A percentile compares a stretch with the other conserved stretches of the same genome.
Evolutionary conservation across 2,113 vertebrate species (phyloP).

Genomic region (Pseudorasbora parva): DNA sequence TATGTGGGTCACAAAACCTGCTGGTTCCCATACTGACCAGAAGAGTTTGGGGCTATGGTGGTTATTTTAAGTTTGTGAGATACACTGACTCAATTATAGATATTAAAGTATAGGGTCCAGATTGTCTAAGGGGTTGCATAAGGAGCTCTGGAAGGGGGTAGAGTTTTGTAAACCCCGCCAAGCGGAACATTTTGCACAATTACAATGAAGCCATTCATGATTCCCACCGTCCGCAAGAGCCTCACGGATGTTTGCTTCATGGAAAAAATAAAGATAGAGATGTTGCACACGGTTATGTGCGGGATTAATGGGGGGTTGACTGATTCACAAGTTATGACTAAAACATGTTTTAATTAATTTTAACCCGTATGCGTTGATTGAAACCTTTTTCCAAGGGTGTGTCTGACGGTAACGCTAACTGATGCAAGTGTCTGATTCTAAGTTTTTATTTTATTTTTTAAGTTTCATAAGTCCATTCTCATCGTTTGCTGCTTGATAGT

Average conservation of each 20-base stretch:
- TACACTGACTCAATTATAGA: background rate
- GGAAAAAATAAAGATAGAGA: background rate
- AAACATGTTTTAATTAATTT: background rate
- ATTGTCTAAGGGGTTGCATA: conserved; percentile 29
- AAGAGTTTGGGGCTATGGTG: background rate
- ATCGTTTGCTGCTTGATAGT: background rate
- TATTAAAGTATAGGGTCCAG: background rate
- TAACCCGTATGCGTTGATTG: background rate
- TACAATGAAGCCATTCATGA: conserved; percentile 52
- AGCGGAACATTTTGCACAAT: conserved; percentile 35
- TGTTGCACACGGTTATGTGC: background rate
- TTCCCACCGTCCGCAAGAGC: background rate
- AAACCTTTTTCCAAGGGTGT: conserved; percentile 16
- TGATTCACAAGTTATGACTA: background rate
- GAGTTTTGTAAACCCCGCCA: conserved; percentile 40
- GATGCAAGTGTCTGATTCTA: background rate
- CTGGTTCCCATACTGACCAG: conserved; percentile 9
- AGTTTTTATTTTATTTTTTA: background rate
- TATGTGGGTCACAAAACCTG: conserved; percentile 20
- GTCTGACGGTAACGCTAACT: conserved; percentile 2
- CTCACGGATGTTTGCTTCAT: background rate
- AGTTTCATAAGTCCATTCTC: background rate
- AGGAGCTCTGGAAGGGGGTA: conserved; percentile 17
- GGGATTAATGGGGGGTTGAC: background rate
- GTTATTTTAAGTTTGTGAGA: background rate